Evolutionary conservation across 1,140 invertebrate genomes (phyloP).

Genomic region (Euwallacea fornicatus): DNA sequence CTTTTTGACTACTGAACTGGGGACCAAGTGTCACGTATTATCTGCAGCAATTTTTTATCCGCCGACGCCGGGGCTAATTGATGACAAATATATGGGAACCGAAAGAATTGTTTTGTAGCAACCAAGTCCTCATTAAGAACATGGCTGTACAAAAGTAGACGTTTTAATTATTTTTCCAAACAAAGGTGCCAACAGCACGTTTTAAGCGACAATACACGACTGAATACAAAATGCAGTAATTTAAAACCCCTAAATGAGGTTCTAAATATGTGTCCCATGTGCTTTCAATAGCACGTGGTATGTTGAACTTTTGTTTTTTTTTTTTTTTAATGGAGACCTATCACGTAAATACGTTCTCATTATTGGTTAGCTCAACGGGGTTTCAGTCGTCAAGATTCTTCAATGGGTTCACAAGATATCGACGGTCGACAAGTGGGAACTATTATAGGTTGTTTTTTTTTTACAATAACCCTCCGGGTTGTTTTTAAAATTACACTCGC

Average conservation of each 20-base stretch:
- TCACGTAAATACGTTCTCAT: background rate
- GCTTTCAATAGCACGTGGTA: slow-evolving; percentile 31
- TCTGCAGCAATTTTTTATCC: no score
- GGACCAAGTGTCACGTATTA: no score
- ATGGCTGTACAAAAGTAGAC: slow-evolving; percentile 17
- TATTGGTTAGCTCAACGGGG: background rate
- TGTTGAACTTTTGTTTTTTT: slow-evolving; percentile 19
- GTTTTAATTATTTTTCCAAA: slow-evolving; percentile 35
- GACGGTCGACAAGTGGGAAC: no score
- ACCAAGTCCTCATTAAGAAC: slow-evolving; percentile 7
- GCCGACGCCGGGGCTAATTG: no score
- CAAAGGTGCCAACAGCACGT: slow-evolving; percentile 32
- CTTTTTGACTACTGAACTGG: no score
- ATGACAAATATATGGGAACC: no score
- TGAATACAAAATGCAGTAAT: slow-evolving; percentile 32
- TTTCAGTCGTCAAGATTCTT: no score
- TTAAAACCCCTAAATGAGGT: slow-evolving; percentile 34
- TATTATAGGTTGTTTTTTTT: no score
- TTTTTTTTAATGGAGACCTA: slow-evolving; percentile 8
- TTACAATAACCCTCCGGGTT: no score
- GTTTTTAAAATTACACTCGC: no score
- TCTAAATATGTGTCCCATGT: slow-evolving; percentile 34
- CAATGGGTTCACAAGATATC: no score
- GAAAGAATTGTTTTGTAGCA: background rate
- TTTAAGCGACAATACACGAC: slow-evolving; percentile 30